Base-by-base conservation (phyloP, 2,888 invertebrate species). In the Lasioglossum morio region DNA sequence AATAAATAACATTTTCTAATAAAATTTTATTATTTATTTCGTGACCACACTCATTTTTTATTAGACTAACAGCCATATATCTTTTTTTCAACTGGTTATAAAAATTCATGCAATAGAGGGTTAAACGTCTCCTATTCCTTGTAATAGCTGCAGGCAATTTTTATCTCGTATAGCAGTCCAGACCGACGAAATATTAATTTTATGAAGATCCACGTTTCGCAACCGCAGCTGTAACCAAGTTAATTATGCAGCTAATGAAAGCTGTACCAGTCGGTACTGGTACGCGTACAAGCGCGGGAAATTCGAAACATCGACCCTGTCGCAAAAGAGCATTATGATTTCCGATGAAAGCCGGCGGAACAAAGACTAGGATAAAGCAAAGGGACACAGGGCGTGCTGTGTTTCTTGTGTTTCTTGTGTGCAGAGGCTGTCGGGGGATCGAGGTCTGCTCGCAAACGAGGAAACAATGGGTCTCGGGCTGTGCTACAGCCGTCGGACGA, bases 401-500 rank as follows among this genome's bases (percentile, higher is more conserved):
- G 60, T 60, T 63, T 23, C 46, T 46, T 46, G 46, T 46, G 63
- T 82, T 82, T 78, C 63, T 72, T 78, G 63, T 43, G 77, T 48
- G 82, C 48, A 72, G 43, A 37, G 70, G 77, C 46, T 46, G 73
- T 74, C 43, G 57, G 14, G 57, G n/a, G 27, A 27, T 19, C 48
- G 30, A 30, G 63, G 63, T 40, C 48, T 3, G 72, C 72, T 27
- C 78, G 75, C 53, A 82, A 84, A 84, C 48, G 83, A 78, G 30
- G 83, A 72, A 84, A 84, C 84, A 84, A 84, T 72, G 72, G 77
- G 27, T 27, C 30, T 1, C 12, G 74, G 34, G 76, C n/a, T 66
- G 69, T 69, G 77, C 40, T 75, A 53, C 79, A 82, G 82, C 88
- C 88, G 40, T 19, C 76, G 53, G 66, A 82, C 57, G 60, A 19